phyloP scores from a whole-genome alignment of 2,888 invertebrate species.

The Scrobipalpa atriplicella region DNA sequence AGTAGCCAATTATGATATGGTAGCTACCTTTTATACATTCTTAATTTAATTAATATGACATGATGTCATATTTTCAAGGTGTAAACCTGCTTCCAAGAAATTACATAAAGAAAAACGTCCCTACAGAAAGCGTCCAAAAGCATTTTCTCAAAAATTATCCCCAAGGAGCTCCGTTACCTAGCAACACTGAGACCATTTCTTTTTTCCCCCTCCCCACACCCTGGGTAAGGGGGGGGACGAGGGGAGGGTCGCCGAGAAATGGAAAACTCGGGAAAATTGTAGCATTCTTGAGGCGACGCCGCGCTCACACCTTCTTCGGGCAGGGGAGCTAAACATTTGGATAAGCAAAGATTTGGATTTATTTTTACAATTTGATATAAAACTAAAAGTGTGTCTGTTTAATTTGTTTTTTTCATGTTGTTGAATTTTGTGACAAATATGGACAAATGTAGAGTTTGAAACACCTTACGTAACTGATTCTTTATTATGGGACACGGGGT shows the following conservation, averaged over 20 bases:
- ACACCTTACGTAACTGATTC: too few relatives aligned
- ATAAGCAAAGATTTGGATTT: neutral
- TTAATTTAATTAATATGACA: too few relatives aligned
- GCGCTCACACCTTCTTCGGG: conserved; percentile 78
- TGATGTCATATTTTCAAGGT: neutral
- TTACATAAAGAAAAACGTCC: conserved; percentile 26
- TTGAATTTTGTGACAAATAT: too few relatives aligned
- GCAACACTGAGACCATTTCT: conserved; percentile 74
- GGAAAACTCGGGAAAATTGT: conserved; percentile 83
- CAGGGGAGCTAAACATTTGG: conserved; percentile 57
- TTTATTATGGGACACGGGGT: too few relatives aligned
- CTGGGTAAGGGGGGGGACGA: conserved; percentile 36
- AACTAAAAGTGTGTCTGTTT: too few relatives aligned
- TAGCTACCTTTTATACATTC: too few relatives aligned
- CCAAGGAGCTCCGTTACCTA: conserved; percentile 59
- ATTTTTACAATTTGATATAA: too few relatives aligned
- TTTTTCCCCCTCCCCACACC: conserved; percentile 57
- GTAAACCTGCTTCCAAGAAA: neutral
- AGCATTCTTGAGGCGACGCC: conserved; percentile 83
- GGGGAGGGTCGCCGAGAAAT: conserved; percentile 74
- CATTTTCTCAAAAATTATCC: conserved; percentile 35
- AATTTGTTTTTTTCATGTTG: too few relatives aligned
- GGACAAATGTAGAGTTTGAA: too few relatives aligned
- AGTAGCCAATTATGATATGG: too few relatives aligned
- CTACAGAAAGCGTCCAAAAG: conserved; percentile 11